Conservation (phyloP, 2,888 invertebrate genomes). For the Tetragonula carbonaria region DNA sequence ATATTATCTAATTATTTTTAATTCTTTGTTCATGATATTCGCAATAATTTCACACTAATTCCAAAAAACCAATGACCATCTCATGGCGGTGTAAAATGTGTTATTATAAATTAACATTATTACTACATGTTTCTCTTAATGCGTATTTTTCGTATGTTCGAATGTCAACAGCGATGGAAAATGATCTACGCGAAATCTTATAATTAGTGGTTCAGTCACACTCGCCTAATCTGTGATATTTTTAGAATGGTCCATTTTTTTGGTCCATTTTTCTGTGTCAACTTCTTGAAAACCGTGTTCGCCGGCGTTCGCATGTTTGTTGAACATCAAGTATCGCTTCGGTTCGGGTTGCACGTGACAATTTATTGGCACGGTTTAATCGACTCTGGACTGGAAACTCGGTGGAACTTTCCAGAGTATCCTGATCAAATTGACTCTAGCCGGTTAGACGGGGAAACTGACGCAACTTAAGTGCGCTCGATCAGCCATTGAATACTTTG, state of each 20-base stretch:
- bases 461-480: not conserved
- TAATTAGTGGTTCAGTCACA: too few species aligned
- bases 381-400: constrained; percentile 28
- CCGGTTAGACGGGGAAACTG: constrained; percentile 10
- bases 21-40: too few species aligned
- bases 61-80: too few species aligned
- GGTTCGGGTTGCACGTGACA: constrained; percentile 30
- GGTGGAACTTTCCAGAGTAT: constrained; percentile 13
- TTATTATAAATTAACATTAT: too few species aligned
- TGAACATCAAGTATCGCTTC: constrained; percentile 9
- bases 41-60: too few species aligned
- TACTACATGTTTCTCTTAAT: too few species aligned
- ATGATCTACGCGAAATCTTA: too few species aligned
- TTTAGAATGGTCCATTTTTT: not conserved
- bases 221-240: not conserved
- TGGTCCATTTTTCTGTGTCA: not conserved
- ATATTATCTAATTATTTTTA: too few species aligned
- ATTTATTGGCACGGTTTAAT: constrained; percentile 45
- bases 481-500: not conserved
- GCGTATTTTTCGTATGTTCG: too few species aligned
- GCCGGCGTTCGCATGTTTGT: constrained; percentile 17
- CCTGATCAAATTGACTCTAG: not conserved
- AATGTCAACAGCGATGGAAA: too few species aligned
- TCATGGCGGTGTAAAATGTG: too few species aligned
- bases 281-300: constrained; percentile 4